Percentiles rank a stretch among this genome's conserved stretches.
Evolutionary conservation across 1,140 invertebrate genomes (phyloP).

Genomic region (Sycophaga agraensis): DNA sequence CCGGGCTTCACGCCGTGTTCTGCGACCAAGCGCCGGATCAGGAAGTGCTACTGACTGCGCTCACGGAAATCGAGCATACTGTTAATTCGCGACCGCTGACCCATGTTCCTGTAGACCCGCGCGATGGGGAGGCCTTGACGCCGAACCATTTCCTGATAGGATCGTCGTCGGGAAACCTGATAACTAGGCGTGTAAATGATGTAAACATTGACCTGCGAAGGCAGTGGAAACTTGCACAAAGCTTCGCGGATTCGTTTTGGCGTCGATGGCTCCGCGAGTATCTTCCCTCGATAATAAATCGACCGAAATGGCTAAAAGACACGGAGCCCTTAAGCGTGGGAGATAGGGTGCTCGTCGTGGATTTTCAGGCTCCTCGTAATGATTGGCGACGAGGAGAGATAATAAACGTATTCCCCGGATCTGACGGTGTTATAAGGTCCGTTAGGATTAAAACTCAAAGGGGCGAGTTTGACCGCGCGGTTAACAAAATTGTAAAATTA

Average conservation of each 20-base stretch:
- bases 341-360: neutral
- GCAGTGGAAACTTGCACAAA: neutral
- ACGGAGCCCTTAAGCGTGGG: neutral
- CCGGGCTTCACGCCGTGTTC: no score
- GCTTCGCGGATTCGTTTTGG: no score
- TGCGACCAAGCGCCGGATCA: neutral
- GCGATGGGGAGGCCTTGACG: neutral
- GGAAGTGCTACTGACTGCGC: neutral
- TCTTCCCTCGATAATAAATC: neutral
- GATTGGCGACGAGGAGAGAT: neutral
- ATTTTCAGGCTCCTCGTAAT: neutral
- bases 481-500: neutral
- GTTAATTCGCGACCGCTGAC: constrained; percentile 36
- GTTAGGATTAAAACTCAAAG: neutral
- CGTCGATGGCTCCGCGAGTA: neutral
- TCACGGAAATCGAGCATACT: neutral
- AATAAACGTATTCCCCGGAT: neutral
- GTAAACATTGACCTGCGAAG: neutral
- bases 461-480: neutral
- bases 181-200: neutral
- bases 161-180: neutral
- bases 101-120: neutral
- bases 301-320: neutral
- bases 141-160: neutral
- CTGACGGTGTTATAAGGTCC: neutral